Base-by-base conservation (phyloP, 2,113 vertebrate genomes). In the Xiphias gladius region DNA sequence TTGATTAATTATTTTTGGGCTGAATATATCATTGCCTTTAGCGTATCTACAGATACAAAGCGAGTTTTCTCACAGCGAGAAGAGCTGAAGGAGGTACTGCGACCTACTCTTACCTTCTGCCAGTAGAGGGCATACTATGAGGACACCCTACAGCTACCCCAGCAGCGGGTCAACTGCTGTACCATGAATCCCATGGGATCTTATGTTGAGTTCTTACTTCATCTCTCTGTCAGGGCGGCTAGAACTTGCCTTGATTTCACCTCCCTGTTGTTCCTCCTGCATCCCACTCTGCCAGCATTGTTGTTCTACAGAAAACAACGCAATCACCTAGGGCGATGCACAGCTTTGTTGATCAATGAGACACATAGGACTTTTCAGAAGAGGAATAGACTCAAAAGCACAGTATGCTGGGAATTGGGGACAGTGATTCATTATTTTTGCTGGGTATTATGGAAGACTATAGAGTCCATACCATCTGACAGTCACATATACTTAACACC, bases 341-440 rank as follows among this genome's bases (percentile, higher is more conserved):
- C 83, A 71, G 89, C 86, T 90, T 89, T 91, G 86, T 89, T 89
- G 83, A 89, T 89, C 82, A 91, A 87, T 78, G 84, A 88, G 77
- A 48, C 90, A 74, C 57, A 79, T 41, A 63, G 69, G 82, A 91
- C 83, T 78, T 77, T 80, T 80, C 82, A 87, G 75, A 79, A 41
- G 43, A 80, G 71, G 74, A 79, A 78, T 69, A 77, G 86, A 88
- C 73, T 92, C 80, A 16, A 76, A 83, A 68, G 79, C 73, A 63
- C 26, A 63, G 28, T 66, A 72, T 79, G 63, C 13, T 50, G 88
- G 90, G 92, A 91, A 85, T 83, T 46, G 58, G 81, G 82, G 75
- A 76, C 26, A 19, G 8, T 50, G 66, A 58, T 54, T 82, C 37
- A 64, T 79, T 79, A 83, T 85, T 77, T 69, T 24, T 63, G 14